Evolutionary conservation across 2,113 vertebrate genomes (phyloP).

Genomic region (Ia io): DNA sequence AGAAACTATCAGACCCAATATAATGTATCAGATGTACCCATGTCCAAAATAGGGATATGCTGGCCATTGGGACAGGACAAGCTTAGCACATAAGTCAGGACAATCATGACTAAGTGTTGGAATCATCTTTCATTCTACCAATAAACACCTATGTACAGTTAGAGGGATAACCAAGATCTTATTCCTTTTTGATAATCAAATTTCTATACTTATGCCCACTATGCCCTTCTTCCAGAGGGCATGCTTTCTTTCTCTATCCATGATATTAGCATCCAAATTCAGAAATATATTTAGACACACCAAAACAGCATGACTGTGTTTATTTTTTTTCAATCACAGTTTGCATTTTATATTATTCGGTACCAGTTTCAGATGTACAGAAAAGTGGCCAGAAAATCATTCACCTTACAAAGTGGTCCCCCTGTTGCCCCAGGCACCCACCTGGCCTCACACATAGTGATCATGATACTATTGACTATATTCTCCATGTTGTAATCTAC

Average conservation of each 20-base stretch:
- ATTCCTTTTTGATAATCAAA: not conserved
- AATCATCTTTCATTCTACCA: slow-evolving; percentile 7
- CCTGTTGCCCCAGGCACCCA: not conserved
- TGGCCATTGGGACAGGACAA: not conserved
- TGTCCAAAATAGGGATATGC: not conserved
- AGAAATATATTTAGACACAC: slow-evolving; percentile 6
- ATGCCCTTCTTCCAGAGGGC: not conserved
- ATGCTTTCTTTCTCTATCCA: slow-evolving; percentile 22
- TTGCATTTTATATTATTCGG: not conserved
- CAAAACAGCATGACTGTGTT: slow-evolving; percentile 23
- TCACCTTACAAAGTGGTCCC: not conserved
- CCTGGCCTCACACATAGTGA: not conserved
- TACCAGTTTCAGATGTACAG: not conserved
- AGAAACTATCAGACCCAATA: not conserved
- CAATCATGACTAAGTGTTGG: not conserved
- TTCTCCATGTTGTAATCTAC: not conserved
- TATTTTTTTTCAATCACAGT: not conserved
- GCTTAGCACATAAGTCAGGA: not conserved
- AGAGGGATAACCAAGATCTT: not conserved
- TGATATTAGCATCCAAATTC: not conserved
- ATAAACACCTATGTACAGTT: not conserved
- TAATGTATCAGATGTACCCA: not conserved
- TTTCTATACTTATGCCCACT: not conserved
- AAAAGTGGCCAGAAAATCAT: not conserved
- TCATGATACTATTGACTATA: not conserved